Evolutionary conservation across 1,140 invertebrate genomes (phyloP).

Genomic region (Sminthurinus signatus): DNA sequence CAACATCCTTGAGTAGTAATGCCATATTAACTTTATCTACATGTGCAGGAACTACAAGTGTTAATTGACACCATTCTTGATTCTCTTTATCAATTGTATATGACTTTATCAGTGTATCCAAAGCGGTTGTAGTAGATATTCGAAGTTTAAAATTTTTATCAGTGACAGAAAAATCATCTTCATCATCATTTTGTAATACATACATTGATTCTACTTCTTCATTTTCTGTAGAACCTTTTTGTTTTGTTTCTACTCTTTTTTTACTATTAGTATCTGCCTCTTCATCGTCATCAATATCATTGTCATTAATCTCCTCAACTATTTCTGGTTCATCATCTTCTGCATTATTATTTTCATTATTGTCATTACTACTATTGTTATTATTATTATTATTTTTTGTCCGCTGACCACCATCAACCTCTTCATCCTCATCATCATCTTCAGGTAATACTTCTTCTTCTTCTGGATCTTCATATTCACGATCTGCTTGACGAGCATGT

Average conservation of each 20-base stretch:
- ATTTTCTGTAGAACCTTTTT: too few species aligned
- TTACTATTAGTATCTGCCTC: conserved; percentile 7
- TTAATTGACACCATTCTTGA: conserved; percentile 66
- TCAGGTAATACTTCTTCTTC: conserved; percentile 37
- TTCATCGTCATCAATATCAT: background rate
- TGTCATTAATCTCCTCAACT: too few species aligned
- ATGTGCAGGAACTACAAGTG: conserved; percentile 53
- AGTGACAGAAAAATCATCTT: background rate
- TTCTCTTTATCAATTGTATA: conserved; percentile 70
- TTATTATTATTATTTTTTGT: too few species aligned
- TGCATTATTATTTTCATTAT: too few species aligned
- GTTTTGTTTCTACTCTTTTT: too few species aligned
- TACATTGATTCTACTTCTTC: too few species aligned
- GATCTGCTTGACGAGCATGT: conserved; percentile 54
- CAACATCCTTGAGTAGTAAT: conserved; percentile 66
- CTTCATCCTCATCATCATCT: conserved; percentile 32
- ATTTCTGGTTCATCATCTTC: too few species aligned
- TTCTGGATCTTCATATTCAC: conserved; percentile 70
- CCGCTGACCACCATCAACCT: conserved; percentile 44
- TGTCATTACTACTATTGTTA: too few species aligned
- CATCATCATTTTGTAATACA: background rate
- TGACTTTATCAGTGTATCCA: conserved; percentile 50
- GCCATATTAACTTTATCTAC: conserved; percentile 61
- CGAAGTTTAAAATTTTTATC: background rate
- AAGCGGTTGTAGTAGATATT: conserved; percentile 42